Base-by-base conservation (phyloP, 2,113 vertebrate species). In the Miniopterus natalensis region DNA sequence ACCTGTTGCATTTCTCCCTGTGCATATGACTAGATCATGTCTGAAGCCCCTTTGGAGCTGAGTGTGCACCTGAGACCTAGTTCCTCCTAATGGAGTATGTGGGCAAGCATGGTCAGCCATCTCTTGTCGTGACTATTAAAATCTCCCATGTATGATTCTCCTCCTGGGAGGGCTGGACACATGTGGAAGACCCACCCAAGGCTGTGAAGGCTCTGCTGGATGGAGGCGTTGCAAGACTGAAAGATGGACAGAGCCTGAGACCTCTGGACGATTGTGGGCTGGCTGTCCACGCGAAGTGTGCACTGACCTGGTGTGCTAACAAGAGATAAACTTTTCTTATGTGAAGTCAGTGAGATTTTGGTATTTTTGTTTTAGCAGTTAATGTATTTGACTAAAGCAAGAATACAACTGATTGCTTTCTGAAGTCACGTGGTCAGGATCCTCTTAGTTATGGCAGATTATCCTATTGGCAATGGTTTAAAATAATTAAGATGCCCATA, bases 271-370 rank as follows among this genome's bases (percentile, higher is more conserved):
- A 79, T 5, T 42, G 3, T 18, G 15, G 18, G 18, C 8, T 79
- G 55, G 36, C 3, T 36, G 25, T 18, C 9, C 4, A 36, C 2
- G 5, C 2, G 3, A 31, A 0, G 8, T 3, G 1, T 8, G 17
- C 3, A 49, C 10, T 57, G 45, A 92, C n/a, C 14, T 65, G 51
- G 13, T 11, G 1, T 8, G 2, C 71, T 89, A 61, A 23, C 13
- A 47, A 59, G 45, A 42, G 4, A 31, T 36, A 14, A 78, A 27
- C 6, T 45, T 57, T 65, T 8, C 29, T 70, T 20, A 8, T 55
- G 18, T 40, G 40, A 63, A 71, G 21, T 70, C 73, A 42, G 31
- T 47, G 40, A 18, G 57, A 36, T 47, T 84, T 78, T 8, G 79
- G 15, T 51, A 23, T 73, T 79, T 92, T 90, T 65, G 21, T 77